phyloP scores from a whole-genome alignment of 2,113 vertebrate species.

The Brachypodius melanocephalos region DNA sequence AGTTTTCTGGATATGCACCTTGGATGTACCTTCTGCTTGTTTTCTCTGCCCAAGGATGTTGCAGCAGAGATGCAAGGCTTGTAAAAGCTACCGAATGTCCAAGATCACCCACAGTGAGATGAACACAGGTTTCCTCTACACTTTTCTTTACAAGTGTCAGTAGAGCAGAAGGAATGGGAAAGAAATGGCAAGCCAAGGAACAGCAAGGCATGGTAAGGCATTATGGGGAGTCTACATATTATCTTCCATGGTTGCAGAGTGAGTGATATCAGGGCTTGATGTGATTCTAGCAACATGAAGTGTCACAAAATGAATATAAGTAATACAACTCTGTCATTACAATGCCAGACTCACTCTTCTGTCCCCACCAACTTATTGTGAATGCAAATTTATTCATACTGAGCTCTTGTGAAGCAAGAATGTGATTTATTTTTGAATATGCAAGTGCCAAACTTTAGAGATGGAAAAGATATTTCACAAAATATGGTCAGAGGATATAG shows the following conservation, averaged over 20 bases:
- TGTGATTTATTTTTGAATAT: conserved; percentile 41
- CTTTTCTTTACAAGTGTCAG: not conserved
- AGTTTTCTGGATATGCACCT: not conserved
- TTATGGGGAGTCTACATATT: not conserved
- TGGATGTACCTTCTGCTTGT: not conserved
- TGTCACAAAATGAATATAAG: not conserved
- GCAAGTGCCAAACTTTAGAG: conserved; percentile 19
- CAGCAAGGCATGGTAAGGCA: not conserved
- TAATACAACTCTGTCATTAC: conserved; percentile 1
- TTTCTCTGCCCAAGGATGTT: not conserved
- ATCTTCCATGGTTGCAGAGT: not conserved
- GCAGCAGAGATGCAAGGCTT: not conserved
- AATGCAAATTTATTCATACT: conserved; percentile 6
- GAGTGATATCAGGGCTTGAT: not conserved
- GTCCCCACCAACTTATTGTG: not conserved
- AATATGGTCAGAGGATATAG: conserved; percentile 2
- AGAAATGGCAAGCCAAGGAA: not conserved
- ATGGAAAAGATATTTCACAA: conserved; percentile 1
- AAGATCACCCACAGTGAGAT: not conserved
- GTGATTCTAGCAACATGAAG: not conserved
- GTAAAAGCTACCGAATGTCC: accelerated
- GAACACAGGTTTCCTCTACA: not conserved
- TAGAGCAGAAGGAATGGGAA: not conserved
- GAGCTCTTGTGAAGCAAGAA: not conserved
- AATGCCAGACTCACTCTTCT: conserved; percentile 16